A percentile compares a stretch with the other conserved stretches of the same genome.
Evolutionary conservation across 2,113 vertebrate genomes (phyloP).

Genomic region (Eptatretus burgeri): DNA sequence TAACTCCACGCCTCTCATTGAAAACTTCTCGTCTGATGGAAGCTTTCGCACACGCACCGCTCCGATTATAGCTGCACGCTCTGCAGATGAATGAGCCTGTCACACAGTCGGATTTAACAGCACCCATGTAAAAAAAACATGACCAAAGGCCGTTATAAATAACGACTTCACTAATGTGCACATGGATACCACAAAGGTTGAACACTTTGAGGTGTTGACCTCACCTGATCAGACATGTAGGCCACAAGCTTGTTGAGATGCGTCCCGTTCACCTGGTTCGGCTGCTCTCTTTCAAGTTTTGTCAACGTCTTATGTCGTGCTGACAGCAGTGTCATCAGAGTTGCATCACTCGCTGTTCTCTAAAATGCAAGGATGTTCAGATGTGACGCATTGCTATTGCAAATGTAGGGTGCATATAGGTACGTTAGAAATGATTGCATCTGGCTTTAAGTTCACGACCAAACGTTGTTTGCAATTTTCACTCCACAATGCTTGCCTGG

Average conservation of each 20-base stretch:
- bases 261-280: slow-evolving; percentile 19
- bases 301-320: slow-evolving; percentile 33
- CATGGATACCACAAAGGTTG: no score
- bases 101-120: no score
- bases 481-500: slow-evolving; percentile 30
- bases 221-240: slow-evolving; percentile 64
- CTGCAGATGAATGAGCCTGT: slow-evolving; percentile 73
- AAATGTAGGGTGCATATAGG: no score
- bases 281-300: slow-evolving; percentile 16
- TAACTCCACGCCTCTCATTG: slow-evolving; percentile 25
- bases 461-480: no score
- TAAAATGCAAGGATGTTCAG: slow-evolving; percentile 8
- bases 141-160: no score
- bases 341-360: slow-evolving; percentile 71
- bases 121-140: no score
- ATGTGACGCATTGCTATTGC: no score
- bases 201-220: no score
- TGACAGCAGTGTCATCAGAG: slow-evolving; percentile 45
- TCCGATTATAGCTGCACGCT: slow-evolving; percentile 48
- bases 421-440: no score
- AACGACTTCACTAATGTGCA: no score
- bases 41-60: slow-evolving; percentile 37
- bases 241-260: slow-evolving; percentile 43
- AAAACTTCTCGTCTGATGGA: slow-evolving; percentile 29
- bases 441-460: no score